These are phyloP conservation scores for Stichopus chloronotus DNA, from an alignment of 35 echinoderm and acorn worm genomes.

Conservation along the genomic window DNA sequence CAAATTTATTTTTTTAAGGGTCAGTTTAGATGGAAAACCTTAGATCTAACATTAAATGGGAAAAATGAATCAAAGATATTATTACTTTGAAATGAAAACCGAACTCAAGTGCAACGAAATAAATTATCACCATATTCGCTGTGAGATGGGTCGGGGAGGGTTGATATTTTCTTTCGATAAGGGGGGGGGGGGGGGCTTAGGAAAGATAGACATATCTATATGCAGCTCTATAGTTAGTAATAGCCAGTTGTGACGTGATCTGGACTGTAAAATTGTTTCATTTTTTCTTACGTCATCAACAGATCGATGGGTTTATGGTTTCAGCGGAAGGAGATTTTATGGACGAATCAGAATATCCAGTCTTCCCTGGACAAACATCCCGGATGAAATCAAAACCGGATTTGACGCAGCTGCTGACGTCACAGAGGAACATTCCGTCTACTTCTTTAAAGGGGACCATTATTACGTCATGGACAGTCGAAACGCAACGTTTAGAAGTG, in stretches of 20 bases:
- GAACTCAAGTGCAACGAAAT: no score
- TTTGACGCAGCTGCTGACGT: constrained; percentile 10
- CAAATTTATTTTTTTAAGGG: no score
- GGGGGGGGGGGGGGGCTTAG: neutral
- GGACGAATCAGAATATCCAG: constrained; percentile 16
- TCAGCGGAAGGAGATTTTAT: neutral
- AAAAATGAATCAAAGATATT: no score
- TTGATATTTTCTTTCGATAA: neutral
- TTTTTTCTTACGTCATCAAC: neutral
- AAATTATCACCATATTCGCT: no score
- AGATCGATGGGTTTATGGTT: constrained; percentile 27
- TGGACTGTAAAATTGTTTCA: no score
- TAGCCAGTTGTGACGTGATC: no score
- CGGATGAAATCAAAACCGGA: neutral
- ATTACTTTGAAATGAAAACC: no score
- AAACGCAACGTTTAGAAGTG: neutral
- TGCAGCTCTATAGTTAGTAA: neutral
- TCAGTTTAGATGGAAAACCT: no score
- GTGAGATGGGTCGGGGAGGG: no score
- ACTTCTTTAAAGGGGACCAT: constrained; percentile 22
- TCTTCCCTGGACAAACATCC: constrained; percentile 4
- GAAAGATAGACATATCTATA: neutral
- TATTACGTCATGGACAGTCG: constrained; percentile 1
- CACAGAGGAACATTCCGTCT: neutral
- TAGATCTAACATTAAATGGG: no score